These are phyloP conservation scores for Octomys mimax DNA, from an alignment of 2,797 vertebrate species.

Conservation along the genomic window DNA sequence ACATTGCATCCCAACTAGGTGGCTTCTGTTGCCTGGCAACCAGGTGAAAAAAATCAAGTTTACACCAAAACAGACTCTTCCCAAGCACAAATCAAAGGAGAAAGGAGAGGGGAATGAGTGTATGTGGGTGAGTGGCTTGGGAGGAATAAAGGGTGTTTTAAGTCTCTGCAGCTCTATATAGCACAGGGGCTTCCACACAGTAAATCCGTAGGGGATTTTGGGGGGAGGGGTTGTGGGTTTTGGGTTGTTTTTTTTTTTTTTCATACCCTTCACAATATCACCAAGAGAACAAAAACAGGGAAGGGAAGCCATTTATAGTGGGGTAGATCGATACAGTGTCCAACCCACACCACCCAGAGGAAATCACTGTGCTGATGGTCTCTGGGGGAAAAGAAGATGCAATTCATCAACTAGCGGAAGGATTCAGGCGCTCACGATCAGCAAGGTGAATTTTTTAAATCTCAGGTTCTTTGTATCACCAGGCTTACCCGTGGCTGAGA, in stretches of 20 bases:
- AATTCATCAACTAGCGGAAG: slow-evolving; percentile 11
- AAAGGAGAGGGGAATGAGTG: neutral
- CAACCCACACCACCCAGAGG: neutral
- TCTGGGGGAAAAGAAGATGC: slow-evolving; percentile 39
- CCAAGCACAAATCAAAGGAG: slow-evolving; percentile 20
- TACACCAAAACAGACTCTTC: slow-evolving; percentile 44
- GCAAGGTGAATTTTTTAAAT: neutral
- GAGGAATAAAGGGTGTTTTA: neutral
- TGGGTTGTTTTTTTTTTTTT: neutral
- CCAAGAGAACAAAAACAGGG: neutral
- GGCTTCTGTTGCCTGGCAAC: slow-evolving; percentile 61
- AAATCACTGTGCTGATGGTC: slow-evolving; percentile 2
- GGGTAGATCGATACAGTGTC: neutral
- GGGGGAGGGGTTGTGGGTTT: too few species aligned
- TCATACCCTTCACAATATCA: neutral
- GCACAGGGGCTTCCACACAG: neutral
- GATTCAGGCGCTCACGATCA: neutral
- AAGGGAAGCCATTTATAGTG: neutral
- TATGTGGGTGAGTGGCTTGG: rapidly evolving
- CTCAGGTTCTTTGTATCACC: neutral
- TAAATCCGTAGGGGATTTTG: neutral
- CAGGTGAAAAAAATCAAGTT: slow-evolving; percentile 51
- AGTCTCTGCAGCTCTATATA: neutral
- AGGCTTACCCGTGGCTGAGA: neutral
- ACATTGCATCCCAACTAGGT: neutral